Percentiles rank a stretch among this genome's conserved stretches.
Conservation (phyloP, 2,888 invertebrate species). For the Thecophora atra region DNA sequence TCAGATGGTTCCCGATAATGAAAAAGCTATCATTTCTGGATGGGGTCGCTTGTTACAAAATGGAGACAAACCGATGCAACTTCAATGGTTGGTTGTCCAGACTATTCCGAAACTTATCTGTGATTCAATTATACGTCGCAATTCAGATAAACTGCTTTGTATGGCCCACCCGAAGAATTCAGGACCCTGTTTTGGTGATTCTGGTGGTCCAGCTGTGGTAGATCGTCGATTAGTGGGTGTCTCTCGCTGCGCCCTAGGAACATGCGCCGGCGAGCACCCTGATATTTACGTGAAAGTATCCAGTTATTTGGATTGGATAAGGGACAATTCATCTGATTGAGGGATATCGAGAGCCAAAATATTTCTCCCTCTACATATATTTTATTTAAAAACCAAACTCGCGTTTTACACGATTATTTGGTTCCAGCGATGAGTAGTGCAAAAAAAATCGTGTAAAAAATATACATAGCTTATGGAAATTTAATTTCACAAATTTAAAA, state of each 20-base stretch:
- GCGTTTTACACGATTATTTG: no score
- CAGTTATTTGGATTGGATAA: neutral
- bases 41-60: slow-evolving; percentile 52
- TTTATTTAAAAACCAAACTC: no score
- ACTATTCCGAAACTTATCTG: neutral
- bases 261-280: neutral
- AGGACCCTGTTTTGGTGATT: neutral
- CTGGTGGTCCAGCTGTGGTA: neutral
- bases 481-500: no score
- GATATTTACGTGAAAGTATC: neutral
- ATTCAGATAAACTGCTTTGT: neutral
- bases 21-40: slow-evolving; percentile 54
- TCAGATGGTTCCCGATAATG: slow-evolving; percentile 44
- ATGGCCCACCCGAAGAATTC: neutral
- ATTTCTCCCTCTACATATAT: no score
- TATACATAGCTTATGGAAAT: no score
- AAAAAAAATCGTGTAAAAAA: no score
- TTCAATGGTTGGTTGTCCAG: neutral
- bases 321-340: neutral
- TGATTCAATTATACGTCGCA: neutral
- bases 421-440: no score
- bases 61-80: slow-evolving; percentile 10
- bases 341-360: no score
- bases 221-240: neutral
- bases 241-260: neutral